These are phyloP conservation scores for Leptinotarsa haldemani DNA, from an alignment of 2,888 invertebrate species.

Conservation along the genomic window DNA sequence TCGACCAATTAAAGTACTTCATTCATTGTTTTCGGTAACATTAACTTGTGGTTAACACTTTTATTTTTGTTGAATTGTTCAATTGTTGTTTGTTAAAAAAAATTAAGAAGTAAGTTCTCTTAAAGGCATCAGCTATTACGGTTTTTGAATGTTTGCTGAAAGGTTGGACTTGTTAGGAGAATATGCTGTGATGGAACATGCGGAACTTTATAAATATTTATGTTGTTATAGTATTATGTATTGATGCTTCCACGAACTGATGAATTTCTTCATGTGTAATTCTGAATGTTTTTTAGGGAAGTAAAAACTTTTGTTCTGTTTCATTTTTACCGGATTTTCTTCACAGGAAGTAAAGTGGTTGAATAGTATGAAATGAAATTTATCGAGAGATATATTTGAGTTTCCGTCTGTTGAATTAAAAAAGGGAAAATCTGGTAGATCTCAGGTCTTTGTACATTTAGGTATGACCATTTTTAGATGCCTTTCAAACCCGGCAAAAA, in stretches of 20 bases:
- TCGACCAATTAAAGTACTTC: conserved; percentile 62
- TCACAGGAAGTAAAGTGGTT: conserved; percentile 16
- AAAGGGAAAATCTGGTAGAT: too few relatives aligned
- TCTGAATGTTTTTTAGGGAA: conserved; percentile 1
- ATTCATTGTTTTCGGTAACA: conserved; percentile 64
- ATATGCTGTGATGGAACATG: conserved; percentile 57
- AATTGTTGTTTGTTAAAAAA: conserved; percentile 36
- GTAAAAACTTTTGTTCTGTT: neutral
- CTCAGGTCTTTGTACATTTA: too few relatives aligned
- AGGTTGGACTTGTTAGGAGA: conserved; percentile 18
- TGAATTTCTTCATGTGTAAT: conserved; percentile 5
- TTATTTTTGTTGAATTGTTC: conserved; percentile 43
- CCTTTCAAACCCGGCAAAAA: too few relatives aligned
- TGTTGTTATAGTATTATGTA: conserved; percentile 54
- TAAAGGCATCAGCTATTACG: neutral
- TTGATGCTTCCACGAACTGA: conserved; percentile 50
- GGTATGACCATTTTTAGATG: too few relatives aligned
- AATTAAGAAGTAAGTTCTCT: neutral
- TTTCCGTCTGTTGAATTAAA: too few relatives aligned
- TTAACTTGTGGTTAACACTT: conserved; percentile 40
- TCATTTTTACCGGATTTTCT: neutral
- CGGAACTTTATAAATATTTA: conserved; percentile 48
- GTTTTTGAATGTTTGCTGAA: conserved; percentile 7
- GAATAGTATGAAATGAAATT: conserved; percentile 27
- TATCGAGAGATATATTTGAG: neutral